Evolutionary conservation across 2,113 vertebrate species (phyloP).

Genomic region (Ailurus styani): DNA sequence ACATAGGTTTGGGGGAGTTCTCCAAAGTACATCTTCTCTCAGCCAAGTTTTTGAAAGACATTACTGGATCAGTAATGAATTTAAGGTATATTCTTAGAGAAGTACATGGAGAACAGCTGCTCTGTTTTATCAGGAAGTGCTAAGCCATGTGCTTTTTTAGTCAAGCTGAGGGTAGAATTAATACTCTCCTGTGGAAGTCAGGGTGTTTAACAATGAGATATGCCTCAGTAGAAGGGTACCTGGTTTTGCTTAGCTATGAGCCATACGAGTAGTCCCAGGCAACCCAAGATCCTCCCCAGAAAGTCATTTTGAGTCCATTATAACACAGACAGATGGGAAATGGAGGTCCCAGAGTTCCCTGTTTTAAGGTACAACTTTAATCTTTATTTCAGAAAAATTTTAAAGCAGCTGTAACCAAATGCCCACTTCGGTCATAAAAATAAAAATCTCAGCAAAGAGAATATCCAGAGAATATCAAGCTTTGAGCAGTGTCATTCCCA

Average conservation of each 20-base stretch:
- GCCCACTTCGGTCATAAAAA: constrained; percentile 47
- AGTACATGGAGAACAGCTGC: not conserved
- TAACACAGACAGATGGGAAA: constrained; percentile 44
- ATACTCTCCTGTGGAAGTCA: not conserved
- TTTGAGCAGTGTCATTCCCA: not conserved
- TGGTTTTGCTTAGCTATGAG: constrained; percentile 38
- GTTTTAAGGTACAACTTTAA: constrained; percentile 59
- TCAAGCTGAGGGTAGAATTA: not conserved
- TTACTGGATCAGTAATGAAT: not conserved
- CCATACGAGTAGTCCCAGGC: not conserved
- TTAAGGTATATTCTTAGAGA: not conserved
- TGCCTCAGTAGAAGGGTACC: not conserved
- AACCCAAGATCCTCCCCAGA: constrained; percentile 8
- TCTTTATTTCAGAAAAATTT: constrained; percentile 64
- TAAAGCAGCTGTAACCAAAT: constrained; percentile 60
- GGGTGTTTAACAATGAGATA: constrained; percentile 40
- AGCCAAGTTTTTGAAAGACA: not conserved
- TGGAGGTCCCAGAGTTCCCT: constrained; percentile 22
- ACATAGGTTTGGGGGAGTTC: not conserved
- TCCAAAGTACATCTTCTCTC: not conserved
- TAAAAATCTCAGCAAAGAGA: constrained; percentile 55
- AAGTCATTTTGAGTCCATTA: constrained; percentile 49
- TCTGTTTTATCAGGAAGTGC: constrained; percentile 22
- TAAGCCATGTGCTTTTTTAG: not conserved
- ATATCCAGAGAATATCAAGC: not conserved